phyloP scores from a whole-genome alignment of 2,113 vertebrate species.

The Acinonyx jubatus region DNA sequence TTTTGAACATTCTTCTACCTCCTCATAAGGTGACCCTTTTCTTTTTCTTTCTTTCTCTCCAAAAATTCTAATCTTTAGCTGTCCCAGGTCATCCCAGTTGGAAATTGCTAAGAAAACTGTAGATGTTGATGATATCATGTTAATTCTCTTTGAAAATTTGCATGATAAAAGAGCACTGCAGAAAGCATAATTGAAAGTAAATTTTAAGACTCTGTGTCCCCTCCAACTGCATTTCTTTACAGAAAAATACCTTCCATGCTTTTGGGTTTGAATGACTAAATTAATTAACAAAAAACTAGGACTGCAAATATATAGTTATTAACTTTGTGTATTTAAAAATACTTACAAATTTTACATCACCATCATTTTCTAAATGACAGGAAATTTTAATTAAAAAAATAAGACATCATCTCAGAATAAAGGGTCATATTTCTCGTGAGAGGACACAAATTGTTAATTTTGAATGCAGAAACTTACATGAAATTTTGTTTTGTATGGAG shows the following conservation, averaged over 20 bases:
- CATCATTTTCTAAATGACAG: not conserved
- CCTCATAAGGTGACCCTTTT: not conserved
- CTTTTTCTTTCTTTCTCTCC: not conserved
- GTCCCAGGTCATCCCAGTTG: conserved; percentile 1
- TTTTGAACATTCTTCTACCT: not conserved
- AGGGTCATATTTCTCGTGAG: not conserved
- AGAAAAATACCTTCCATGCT: not conserved
- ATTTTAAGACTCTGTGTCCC: not conserved
- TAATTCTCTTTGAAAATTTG: conserved; percentile 42
- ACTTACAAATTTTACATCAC: not conserved
- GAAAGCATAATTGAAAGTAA: not conserved
- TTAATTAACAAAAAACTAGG: not conserved
- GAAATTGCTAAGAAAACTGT: conserved; percentile 23
- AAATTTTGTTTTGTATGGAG: not conserved
- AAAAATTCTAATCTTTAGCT: not conserved
- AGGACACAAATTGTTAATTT: not conserved
- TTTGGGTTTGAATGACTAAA: not conserved
- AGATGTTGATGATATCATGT: conserved; percentile 9
- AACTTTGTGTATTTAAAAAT: conserved; percentile 3
- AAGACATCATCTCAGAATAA: not conserved
- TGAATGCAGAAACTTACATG: not conserved
- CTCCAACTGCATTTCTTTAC: not conserved
- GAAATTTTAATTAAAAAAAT: not conserved
- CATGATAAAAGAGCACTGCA: not conserved
- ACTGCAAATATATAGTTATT: not conserved